Conservation (phyloP, 2,113 vertebrate genomes). For the Motacilla tschutschensis region DNA sequence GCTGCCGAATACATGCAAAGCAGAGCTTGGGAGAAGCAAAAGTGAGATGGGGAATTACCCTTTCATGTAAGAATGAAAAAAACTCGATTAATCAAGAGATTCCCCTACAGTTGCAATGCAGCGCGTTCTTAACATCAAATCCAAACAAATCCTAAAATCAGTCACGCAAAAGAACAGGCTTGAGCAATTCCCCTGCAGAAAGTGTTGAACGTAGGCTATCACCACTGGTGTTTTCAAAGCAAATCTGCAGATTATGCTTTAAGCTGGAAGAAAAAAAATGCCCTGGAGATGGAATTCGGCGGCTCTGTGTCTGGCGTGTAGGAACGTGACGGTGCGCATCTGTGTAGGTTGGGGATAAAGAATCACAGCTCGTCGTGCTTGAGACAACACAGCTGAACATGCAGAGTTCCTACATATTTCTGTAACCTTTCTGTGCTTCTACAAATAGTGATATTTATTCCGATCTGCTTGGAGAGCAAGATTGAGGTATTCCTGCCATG, state of each 20-base stretch:
- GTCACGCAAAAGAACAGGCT: not conserved
- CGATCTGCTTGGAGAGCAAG: not conserved
- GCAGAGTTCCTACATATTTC: not conserved
- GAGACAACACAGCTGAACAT: not conserved
- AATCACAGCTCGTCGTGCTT: not conserved
- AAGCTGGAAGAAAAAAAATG: conserved; percentile 7
- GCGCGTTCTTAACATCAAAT: not conserved
- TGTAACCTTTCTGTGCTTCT: not conserved
- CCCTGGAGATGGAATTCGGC: not conserved
- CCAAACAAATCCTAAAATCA: not conserved
- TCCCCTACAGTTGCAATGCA: not conserved
- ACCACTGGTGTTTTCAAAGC: not conserved
- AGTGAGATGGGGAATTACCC: conserved; percentile 37
- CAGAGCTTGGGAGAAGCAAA: conserved; percentile 15
- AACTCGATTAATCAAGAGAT: conserved; percentile 29
- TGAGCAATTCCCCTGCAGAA: not conserved
- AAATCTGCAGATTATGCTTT: conserved; percentile 19
- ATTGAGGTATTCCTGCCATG: not conserved
- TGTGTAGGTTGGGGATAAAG: not conserved
- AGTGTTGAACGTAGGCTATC: not conserved
- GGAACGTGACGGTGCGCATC: not conserved
- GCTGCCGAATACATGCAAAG: not conserved
- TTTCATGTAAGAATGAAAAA: not conserved
- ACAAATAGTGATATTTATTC: not conserved
- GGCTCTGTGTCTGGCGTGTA: not conserved